Evolutionary conservation across 2,797 vertebrate species (phyloP), one percentile per base, ranked within the genome.

Genomic region (Phylloscopus collybita): DNA sequence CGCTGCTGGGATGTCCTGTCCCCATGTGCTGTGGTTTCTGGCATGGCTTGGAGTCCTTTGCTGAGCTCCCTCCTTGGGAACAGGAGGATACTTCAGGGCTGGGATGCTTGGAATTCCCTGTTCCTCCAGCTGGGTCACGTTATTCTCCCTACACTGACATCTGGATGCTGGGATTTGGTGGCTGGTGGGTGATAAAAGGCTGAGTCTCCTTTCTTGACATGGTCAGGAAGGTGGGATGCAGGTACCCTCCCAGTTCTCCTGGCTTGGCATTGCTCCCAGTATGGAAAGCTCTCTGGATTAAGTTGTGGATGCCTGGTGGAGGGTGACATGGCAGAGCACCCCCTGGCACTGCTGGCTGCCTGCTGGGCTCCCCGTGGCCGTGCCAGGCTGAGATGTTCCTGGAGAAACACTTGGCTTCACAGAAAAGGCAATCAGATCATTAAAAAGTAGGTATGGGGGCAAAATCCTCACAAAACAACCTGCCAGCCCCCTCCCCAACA

Each of bases 51-150:
- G 29, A 22, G 17, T 11, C 9, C 45, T 54, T 25, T 47, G 66
- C 40, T 85, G 79, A 81, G 27, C 32, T 72, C 3, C 8, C 11
- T 86, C 4, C 19, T 17, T 30, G 12, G 60, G 23, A 83, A 11
- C 23, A 57, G 4, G 5, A 69, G 47, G 44, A 19, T 71, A 1
- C 49, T 74, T 62, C 6, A 6, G 27, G 45, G 40, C n/a, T 32
- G 19, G 57, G 57, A 10, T 89, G 32, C 38, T 61, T 1, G 2
- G 17, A 10, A 10, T 72, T 57, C 15, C 25, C 32, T 32, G 2
- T 84, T 88, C 34, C 40, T 40, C 40, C 21, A 2, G 29, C 34
- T 3, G 5, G 21, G 11, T 30, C 0, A 0, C 0, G 0, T 64
- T 61, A 13, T n/a, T 36, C 0, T 3, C 23, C 16, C 29, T 38